A percentile compares a stretch with the other conserved stretches of the same genome.
Conservation (phyloP, 2,888 invertebrate species). For the Seladonia tumulorum region DNA sequence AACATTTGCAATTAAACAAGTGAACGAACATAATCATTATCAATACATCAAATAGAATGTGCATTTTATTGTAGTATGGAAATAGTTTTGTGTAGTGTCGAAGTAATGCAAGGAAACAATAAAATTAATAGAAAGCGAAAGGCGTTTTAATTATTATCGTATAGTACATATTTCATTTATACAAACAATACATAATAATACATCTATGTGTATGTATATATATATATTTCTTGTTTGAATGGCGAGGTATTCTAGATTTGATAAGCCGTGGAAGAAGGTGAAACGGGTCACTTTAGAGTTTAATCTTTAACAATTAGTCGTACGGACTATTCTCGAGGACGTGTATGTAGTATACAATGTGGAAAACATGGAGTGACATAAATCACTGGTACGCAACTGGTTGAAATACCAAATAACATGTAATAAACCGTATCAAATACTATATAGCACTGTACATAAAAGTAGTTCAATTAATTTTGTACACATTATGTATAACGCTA, state of each 20-base stretch:
- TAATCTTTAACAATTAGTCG: slow-evolving; percentile 12
- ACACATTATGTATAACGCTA: slow-evolving; percentile 17
- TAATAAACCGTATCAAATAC: slow-evolving; percentile 29
- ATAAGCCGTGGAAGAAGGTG: slow-evolving; percentile 17
- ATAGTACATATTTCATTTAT: slow-evolving; percentile 41
- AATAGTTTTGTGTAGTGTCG: background rate
- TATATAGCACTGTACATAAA: background rate
- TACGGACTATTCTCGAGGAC: slow-evolving; percentile 9
- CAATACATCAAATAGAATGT: background rate
- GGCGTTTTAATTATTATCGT: slow-evolving; percentile 42
- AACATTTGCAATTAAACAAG: slow-evolving; percentile 16
- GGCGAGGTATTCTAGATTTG: slow-evolving; percentile 22
- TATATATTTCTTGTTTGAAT: slow-evolving; percentile 25
- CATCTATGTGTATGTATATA: background rate
- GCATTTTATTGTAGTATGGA: background rate
- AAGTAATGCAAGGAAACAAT: background rate
- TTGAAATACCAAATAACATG: background rate
- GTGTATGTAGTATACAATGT: background rate
- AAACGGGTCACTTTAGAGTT: background rate
- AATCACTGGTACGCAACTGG: background rate
- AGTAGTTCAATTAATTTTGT: slow-evolving; percentile 17
- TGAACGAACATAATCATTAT: background rate
- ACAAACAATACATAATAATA: slow-evolving; percentile 39
- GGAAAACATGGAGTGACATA: slow-evolving; percentile 6
- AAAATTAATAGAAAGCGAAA: slow-evolving; percentile 42